Conservation (phyloP, 2,888 invertebrate genomes). For the Diogma glabrata region DNA sequence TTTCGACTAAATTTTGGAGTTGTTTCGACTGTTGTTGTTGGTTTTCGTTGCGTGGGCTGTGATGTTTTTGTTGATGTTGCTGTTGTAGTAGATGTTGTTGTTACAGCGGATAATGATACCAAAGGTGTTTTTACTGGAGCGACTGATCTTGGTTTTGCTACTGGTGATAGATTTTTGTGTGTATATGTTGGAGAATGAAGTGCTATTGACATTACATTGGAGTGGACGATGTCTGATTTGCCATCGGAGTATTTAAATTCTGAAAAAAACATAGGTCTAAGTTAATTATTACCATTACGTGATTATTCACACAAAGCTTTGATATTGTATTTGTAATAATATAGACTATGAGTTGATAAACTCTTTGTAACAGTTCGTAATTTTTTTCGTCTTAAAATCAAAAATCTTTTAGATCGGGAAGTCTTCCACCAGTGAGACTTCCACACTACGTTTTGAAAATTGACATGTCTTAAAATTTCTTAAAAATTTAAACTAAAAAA, state of each 20-base stretch:
- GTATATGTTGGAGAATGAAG: constrained; percentile 21
- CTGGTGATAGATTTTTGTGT: constrained; percentile 20
- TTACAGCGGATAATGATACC: background rate
- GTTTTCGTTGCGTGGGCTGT: background rate
- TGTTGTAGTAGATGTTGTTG: background rate
- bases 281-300: background rate
- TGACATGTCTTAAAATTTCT: no score
- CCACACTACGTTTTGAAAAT: no score
- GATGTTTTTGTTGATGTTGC: constrained; percentile 1
- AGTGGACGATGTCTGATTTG: constrained; percentile 22
- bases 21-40: constrained; percentile 1
- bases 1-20: background rate
- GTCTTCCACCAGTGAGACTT: no score
- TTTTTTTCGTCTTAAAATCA: no score
- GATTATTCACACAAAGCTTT: background rate
- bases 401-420: no score
- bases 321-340: no score
- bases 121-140: constrained; percentile 14
- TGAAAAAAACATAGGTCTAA: constrained; percentile 18
- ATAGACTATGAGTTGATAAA: no score
- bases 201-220: constrained; percentile 36
- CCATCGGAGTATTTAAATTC: constrained; percentile 19
- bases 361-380: no score
- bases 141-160: constrained; percentile 29
- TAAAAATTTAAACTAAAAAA: no score